A percentile compares a stretch with the other conserved stretches of the same genome.
These are phyloP conservation scores for Netta rufina DNA, from an alignment of 2,797 vertebrate genomes.

Conservation along the genomic window DNA sequence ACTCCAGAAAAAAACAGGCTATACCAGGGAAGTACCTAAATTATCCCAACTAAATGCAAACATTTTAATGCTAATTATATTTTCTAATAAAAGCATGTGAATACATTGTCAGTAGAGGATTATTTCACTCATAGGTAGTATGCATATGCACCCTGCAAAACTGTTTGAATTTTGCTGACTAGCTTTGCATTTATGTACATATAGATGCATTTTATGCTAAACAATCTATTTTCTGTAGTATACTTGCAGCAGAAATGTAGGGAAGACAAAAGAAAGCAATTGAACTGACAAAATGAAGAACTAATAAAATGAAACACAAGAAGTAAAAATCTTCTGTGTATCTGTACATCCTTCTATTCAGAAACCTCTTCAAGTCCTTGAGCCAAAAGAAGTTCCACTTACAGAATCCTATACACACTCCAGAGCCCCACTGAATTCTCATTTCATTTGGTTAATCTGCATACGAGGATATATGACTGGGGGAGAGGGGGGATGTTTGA, in stretches of 20 bases:
- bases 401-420: background rate
- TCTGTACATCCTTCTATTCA: background rate
- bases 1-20: background rate
- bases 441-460: background rate
- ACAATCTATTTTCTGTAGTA: background rate
- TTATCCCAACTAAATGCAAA: background rate
- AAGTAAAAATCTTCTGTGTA: background rate
- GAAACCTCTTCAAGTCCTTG: background rate
- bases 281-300: background rate
- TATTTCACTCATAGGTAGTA: background rate
- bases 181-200: background rate
- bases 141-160: fast-evolving
- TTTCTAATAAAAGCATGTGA: background rate
- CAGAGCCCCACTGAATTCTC: background rate
- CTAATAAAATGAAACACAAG: background rate
- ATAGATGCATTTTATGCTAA: background rate
- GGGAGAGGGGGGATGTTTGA: background rate
- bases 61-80: background rate
- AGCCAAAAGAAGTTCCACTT: background rate
- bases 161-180: background rate
- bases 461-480: background rate
- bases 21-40: background rate
- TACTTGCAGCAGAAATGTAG: background rate
- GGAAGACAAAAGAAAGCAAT: background rate
- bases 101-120: background rate